Conservation (phyloP, 2,797 vertebrate species). For the Sebastes vulpes region DNA sequence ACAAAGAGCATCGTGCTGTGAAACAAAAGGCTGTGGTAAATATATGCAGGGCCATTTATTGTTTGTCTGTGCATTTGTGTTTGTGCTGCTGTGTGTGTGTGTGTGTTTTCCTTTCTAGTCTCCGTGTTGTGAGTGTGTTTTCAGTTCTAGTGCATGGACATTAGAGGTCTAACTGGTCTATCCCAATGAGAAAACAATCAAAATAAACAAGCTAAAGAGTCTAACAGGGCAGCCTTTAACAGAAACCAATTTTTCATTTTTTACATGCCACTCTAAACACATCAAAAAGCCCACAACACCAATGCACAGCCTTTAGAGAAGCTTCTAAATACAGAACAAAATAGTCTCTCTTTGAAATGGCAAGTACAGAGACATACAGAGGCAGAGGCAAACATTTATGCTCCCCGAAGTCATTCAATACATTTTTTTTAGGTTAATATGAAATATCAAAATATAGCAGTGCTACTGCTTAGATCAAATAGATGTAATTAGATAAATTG, state of each 20-base stretch:
- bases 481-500: constrained; percentile 84
- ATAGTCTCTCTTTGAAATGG: constrained; percentile 41
- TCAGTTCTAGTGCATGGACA: constrained; percentile 17
- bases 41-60: background rate
- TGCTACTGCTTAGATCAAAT: constrained; percentile 70
- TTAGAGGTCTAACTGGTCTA: constrained; percentile 35
- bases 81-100: constrained; percentile 5
- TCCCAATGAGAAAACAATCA: constrained; percentile 41
- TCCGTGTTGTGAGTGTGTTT: constrained; percentile 21
- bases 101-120: constrained; percentile 20
- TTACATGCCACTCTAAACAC: constrained; percentile 51
- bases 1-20: background rate
- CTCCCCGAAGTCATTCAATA: constrained; percentile 32
- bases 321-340: constrained; percentile 27
- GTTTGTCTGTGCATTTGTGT: constrained; percentile 18
- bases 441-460: constrained; percentile 72
- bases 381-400: constrained; percentile 26
- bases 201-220: constrained; percentile 45
- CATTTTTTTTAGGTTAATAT: constrained; percentile 53
- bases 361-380: constrained; percentile 28
- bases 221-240: constrained; percentile 5
- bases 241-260: constrained; percentile 46
- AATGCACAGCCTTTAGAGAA: constrained; percentile 21
- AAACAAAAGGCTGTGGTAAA: constrained; percentile 11
- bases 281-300: constrained; percentile 40